Conservation (phyloP, 2,113 vertebrate species). For the Phylloscopus whistleri region DNA sequence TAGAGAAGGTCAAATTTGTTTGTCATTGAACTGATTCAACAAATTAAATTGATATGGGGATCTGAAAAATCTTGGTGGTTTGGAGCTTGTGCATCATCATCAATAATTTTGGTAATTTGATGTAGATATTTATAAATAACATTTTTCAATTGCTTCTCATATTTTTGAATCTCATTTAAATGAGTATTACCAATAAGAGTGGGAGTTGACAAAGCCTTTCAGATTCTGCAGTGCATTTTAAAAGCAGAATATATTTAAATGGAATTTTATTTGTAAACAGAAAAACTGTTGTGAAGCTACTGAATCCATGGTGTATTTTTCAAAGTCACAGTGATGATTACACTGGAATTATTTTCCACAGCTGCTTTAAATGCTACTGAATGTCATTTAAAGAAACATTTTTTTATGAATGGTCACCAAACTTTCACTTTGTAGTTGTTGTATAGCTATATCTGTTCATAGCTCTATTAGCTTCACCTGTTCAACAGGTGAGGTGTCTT, state of each 20-base stretch:
- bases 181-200: not conserved
- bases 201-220: not conserved
- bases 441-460: not conserved
- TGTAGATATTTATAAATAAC: not conserved
- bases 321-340: not conserved
- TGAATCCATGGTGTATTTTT: not conserved
- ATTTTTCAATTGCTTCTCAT: not conserved
- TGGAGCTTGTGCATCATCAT: not conserved
- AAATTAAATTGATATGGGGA: not conserved
- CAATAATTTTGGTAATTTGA: not conserved
- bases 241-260: not conserved
- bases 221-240: not conserved
- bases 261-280: not conserved
- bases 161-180: not conserved
- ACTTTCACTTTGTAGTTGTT: not conserved
- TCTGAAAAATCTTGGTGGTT: not conserved
- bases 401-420: not conserved
- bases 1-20: not conserved
- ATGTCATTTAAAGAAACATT: not conserved
- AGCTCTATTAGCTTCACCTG: not conserved
- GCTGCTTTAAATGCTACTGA: not conserved
- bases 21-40: not conserved
- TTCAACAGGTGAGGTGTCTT: constrained; percentile 79
- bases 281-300: not conserved
- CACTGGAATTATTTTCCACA: not conserved